Evolutionary conservation across 1,140 invertebrate species (phyloP), one percentile per base, ranked within the genome.

Genomic region (Cherax destructor): DNA sequence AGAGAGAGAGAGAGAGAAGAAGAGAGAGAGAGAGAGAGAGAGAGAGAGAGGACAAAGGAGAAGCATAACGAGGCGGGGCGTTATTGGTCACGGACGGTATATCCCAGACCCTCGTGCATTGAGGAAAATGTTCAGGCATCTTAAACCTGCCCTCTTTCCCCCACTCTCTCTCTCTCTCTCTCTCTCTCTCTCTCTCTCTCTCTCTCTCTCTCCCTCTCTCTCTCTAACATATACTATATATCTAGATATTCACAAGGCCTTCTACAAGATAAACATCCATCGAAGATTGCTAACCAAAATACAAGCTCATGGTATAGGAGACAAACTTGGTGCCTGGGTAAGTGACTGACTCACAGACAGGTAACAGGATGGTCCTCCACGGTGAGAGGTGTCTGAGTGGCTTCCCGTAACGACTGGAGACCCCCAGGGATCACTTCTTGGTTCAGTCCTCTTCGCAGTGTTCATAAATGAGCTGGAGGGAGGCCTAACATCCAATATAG

Each of bases 191-290:
- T 41, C 30, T 41, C 30, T 41, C 30, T 41, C 30, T 41, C 30
- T 41, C 13, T 77, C 74, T 77, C 74, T 77, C 11, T 77, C 74
- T 77, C 74, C 24, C 74, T 77, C 74, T 77, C 74, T 77, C n/a
- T 77, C 74, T 77, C 74, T 77, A 9, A 24, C 10, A 24, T 0
- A 24, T 9, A 24, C 10, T 76, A 9, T 76, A 9, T 76, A n/a
- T 76, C 74, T n/a, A 41, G 30, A 41, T n/a, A 11, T 21, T 5
- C 21, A 30, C 21, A 30, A 30, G 30, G 69, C 13, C 24, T 77
- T 77, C 30, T 10, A 47, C 74, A 24, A 41, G 74, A 13, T 11
- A 77, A 77, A 4, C 74, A 24, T 77, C 74, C 3, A 11, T 7
- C 7, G 74, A 30, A 4, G 21, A n/a, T 5, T 5, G 21, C 69